These are phyloP conservation scores for Lindbergichthys nudifrons DNA, from an alignment of 2,797 vertebrate species.

Conservation along the genomic window DNA sequence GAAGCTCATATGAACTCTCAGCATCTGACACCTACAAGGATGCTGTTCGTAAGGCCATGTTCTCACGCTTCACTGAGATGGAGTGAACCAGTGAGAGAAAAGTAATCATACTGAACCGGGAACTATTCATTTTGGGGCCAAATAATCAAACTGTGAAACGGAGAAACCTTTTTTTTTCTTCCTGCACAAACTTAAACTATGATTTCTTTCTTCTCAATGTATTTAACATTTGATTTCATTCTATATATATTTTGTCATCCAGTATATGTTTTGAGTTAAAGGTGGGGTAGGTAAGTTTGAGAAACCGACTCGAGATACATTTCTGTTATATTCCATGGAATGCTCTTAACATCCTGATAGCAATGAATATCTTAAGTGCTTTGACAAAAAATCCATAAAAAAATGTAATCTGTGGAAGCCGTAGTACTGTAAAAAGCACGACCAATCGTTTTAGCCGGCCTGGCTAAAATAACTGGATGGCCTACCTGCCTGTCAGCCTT, in stretches of 20 bases:
- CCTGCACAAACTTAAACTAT: not conserved
- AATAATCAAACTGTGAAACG: slow-evolving; percentile 21
- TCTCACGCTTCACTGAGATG: slow-evolving; percentile 93
- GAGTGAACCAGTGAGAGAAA: slow-evolving; percentile 75
- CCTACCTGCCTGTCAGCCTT: too few species aligned
- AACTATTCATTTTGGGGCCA: slow-evolving; percentile 1
- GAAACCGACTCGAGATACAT: too few species aligned
- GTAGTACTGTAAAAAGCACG: too few species aligned
- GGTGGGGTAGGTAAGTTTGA: too few species aligned
- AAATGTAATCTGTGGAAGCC: too few species aligned
- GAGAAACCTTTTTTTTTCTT: not conserved
- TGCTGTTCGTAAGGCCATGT: slow-evolving; percentile 93
- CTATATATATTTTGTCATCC: slow-evolving; percentile 16
- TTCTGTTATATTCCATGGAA: too few species aligned
- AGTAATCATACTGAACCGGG: not conserved
- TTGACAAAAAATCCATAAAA: too few species aligned
- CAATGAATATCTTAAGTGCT: too few species aligned
- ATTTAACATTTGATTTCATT: slow-evolving; percentile 22
- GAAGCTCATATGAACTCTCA: slow-evolving; percentile 90
- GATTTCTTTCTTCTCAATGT: not conserved
- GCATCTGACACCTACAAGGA: slow-evolving; percentile 94
- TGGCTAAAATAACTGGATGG: too few species aligned
- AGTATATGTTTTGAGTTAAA: slow-evolving; percentile 16
- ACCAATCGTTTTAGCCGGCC: too few species aligned
- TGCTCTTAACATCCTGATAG: too few species aligned